A percentile compares a stretch with the other conserved stretches of the same genome.
These are phyloP conservation scores for Antheraea pernyi DNA, from an alignment of 1,140 invertebrate genomes.

Conservation along the genomic window DNA sequence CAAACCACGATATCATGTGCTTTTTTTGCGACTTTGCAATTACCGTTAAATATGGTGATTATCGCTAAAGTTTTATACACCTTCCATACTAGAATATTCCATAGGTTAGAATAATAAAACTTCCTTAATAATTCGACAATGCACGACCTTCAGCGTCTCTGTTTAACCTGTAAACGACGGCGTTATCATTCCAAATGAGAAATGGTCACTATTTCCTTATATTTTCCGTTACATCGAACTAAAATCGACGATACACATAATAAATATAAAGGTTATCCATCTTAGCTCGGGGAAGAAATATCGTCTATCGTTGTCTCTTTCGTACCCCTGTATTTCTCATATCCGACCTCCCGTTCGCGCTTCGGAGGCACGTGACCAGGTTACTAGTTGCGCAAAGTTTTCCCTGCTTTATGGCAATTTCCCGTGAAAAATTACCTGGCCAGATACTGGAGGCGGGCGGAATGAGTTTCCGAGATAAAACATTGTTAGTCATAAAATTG, in stretches of 20 bases:
- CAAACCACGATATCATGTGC: too few species aligned
- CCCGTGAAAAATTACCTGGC: constrained; percentile 48
- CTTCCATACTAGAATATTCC: too few species aligned
- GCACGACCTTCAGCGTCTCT: too few species aligned
- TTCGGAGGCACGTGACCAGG: constrained; percentile 35
- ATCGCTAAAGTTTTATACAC: too few species aligned
- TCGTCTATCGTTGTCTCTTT: constrained; percentile 23
- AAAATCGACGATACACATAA: constrained; percentile 24
- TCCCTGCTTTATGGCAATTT: constrained; percentile 41
- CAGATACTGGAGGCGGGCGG: constrained; percentile 21
- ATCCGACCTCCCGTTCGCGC: constrained; percentile 31
- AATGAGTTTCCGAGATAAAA: constrained; percentile 31
- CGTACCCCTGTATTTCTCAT: constrained; percentile 14
- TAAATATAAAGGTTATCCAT: constrained; percentile 32
- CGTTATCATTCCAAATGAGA: neutral
- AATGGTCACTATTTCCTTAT: neutral
- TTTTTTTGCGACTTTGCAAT: too few species aligned
- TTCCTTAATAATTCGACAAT: too few species aligned
- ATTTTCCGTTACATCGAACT: constrained; percentile 9
- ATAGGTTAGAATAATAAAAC: too few species aligned
- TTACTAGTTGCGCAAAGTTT: constrained; percentile 39
- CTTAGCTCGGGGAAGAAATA: constrained; percentile 33
- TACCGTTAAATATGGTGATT: too few species aligned
- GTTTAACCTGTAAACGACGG: neutral
- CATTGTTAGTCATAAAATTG: constrained; percentile 16